Evolutionary conservation across 2,113 vertebrate genomes (phyloP).

Genomic region (Symphodus melops): DNA sequence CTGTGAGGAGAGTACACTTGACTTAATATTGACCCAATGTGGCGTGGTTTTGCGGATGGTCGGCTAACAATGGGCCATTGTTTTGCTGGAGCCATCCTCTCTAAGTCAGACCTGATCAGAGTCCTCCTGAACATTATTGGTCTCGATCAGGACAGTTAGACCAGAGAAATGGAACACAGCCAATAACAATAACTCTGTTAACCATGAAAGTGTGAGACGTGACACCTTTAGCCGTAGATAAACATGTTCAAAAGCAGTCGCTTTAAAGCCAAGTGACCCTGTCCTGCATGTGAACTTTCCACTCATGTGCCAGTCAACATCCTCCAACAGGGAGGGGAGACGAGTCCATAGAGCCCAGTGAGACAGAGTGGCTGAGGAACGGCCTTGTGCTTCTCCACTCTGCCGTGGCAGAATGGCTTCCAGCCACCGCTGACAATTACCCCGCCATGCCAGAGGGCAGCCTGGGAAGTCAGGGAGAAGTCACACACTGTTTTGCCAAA

Average conservation of each 20-base stretch:
- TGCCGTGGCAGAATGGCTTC: constrained; percentile 75
- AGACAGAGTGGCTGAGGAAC: constrained; percentile 70
- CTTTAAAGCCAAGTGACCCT: constrained; percentile 46
- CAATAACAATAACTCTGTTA: not conserved
- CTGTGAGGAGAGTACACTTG: constrained; percentile 79
- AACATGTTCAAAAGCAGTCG: constrained; percentile 16
- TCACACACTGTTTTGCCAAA: constrained; percentile 78
- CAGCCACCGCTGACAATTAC: constrained; percentile 74
- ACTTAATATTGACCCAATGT: constrained; percentile 83
- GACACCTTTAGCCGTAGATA: constrained; percentile 2
- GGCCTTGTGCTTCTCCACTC: constrained; percentile 81
- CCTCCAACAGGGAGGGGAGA: constrained; percentile 60
- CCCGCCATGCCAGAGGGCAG: constrained; percentile 69
- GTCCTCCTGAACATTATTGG: constrained; percentile 45
- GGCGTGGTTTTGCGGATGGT: constrained; percentile 77
- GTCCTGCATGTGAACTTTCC: constrained; percentile 74
- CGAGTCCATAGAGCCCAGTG: constrained; percentile 49
- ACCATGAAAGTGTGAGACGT: not conserved
- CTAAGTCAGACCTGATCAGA: constrained; percentile 68
- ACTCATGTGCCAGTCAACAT: constrained; percentile 59
- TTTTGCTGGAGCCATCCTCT: constrained; percentile 61
- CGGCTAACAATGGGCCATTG: constrained; percentile 77
- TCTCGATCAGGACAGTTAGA: constrained; percentile 18
- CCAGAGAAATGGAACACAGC: constrained; percentile 1
- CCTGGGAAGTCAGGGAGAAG: constrained; percentile 83